Conservation (phyloP, 1,140 invertebrate species). For the Ectropis grisescens region DNA sequence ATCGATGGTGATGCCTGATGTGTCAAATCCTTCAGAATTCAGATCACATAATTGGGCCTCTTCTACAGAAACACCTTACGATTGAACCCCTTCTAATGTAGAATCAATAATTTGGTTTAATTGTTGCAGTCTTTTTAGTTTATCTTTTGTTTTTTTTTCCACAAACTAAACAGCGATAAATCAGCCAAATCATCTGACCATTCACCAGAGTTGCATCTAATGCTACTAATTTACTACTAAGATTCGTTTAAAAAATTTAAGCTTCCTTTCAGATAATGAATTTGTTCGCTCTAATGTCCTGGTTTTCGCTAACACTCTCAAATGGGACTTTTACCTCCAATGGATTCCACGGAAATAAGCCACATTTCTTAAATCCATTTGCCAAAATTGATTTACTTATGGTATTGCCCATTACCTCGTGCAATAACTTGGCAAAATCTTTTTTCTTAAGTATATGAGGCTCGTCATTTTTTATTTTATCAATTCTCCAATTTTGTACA, state of each 20-base stretch:
- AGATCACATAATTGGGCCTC: too few species aligned
- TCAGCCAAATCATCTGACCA: too few species aligned
- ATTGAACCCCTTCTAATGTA: too few species aligned
- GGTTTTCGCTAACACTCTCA: slow-evolving; percentile 5
- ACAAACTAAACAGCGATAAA: too few species aligned
- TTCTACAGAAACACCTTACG: too few species aligned
- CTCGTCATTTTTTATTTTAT: slow-evolving; percentile 6
- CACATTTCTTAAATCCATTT: slow-evolving; percentile 4
- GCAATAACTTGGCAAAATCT: slow-evolving; percentile 8
- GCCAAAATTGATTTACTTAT: slow-evolving; percentile 4
- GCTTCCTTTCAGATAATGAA: slow-evolving; percentile 5
- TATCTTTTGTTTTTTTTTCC: too few species aligned
- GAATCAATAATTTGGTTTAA: too few species aligned
- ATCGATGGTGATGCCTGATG: too few species aligned
- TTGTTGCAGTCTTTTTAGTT: too few species aligned
- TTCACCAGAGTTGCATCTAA: slow-evolving; percentile 9
- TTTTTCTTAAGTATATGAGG: slow-evolving; percentile 9
- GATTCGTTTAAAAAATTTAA: slow-evolving; percentile 5
- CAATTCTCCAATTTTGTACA: slow-evolving; percentile 5
- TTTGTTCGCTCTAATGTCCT: slow-evolving; percentile 6
- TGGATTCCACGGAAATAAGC: slow-evolving; percentile 6
- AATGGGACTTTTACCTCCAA: slow-evolving; percentile 5
- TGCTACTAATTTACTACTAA: slow-evolving; percentile 4
- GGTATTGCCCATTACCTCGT: slow-evolving; percentile 3
- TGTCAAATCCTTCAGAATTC: too few species aligned